Conservation (phyloP, 2,888 invertebrate species). For the Liodrosophila aerea region DNA sequence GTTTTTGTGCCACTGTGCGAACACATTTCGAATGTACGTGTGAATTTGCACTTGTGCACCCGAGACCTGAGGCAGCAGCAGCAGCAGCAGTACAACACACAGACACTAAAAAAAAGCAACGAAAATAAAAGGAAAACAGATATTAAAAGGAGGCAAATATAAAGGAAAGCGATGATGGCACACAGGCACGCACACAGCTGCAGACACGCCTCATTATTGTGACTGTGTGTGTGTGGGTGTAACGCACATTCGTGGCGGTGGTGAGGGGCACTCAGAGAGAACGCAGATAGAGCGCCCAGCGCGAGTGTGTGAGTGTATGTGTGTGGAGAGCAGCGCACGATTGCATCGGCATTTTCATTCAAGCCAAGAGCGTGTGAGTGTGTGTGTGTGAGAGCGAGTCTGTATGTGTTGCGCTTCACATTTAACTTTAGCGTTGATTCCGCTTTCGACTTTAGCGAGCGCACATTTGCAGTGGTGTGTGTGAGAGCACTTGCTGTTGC, state of each 20-base stretch:
- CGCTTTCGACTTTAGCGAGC: conserved; percentile 59
- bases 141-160: conserved; percentile 64
- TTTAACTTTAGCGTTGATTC: conserved; percentile 72
- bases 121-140: conserved; percentile 65
- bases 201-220: conserved; percentile 37
- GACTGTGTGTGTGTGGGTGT: conserved; percentile 27
- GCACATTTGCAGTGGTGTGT: conserved; percentile 38
- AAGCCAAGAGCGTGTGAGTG: conserved; percentile 49
- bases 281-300: conserved; percentile 12
- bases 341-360: conserved; percentile 81
- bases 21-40: conserved; percentile 75
- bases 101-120: conserved; percentile 8
- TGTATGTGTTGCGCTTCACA: conserved; percentile 51
- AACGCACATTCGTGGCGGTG: not conserved
- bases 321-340: conserved; percentile 48
- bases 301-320: conserved; percentile 10
- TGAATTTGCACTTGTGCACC: conserved; percentile 77
- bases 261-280: conserved; percentile 6
- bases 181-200: conserved; percentile 48
- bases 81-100: conserved; percentile 28
- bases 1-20: conserved; percentile 62
- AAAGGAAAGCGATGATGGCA: conserved; percentile 72
- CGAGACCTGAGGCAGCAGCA: conserved; percentile 28
- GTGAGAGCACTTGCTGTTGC: conserved; percentile 14
- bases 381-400: conserved; percentile 26